A percentile compares a stretch with the other conserved stretches of the same genome.
phyloP scores from a whole-genome alignment of 2,113 vertebrate genomes.

The Ptilorrhoa leucosticta region DNA sequence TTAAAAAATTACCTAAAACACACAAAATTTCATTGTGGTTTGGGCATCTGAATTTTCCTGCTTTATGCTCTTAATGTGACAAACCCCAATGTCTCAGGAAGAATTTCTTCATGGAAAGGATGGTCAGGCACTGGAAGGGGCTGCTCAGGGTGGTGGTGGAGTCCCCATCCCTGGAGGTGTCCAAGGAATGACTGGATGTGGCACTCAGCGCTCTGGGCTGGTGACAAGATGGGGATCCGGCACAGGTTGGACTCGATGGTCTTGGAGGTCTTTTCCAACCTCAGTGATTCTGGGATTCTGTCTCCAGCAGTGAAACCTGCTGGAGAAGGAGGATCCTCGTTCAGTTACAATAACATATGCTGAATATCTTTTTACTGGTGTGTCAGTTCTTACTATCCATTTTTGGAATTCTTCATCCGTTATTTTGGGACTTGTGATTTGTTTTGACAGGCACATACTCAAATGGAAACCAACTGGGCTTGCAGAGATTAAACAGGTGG shows the following conservation, averaged over 20 bases:
- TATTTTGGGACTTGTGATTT: background rate
- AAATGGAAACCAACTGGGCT: background rate
- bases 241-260: accelerated
- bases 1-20: background rate
- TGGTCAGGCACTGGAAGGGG: background rate
- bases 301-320: background rate
- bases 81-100: background rate
- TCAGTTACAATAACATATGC: background rate
- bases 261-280: background rate
- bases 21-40: background rate
- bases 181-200: background rate
- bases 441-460: background rate
- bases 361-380: background rate
- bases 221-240: background rate
- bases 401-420: constrained; percentile 1
- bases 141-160: background rate
- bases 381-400: background rate
- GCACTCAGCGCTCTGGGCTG: background rate
- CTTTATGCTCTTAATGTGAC: background rate
- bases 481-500: background rate
- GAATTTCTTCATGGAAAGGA: background rate
- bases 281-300: background rate
- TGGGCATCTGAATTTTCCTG: background rate
- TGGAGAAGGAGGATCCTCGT: background rate
- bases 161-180: background rate